A percentile compares a stretch with the other conserved stretches of the same genome.
Conservation (phyloP, 2,113 vertebrate genomes). For the Echinops telfairi region DNA sequence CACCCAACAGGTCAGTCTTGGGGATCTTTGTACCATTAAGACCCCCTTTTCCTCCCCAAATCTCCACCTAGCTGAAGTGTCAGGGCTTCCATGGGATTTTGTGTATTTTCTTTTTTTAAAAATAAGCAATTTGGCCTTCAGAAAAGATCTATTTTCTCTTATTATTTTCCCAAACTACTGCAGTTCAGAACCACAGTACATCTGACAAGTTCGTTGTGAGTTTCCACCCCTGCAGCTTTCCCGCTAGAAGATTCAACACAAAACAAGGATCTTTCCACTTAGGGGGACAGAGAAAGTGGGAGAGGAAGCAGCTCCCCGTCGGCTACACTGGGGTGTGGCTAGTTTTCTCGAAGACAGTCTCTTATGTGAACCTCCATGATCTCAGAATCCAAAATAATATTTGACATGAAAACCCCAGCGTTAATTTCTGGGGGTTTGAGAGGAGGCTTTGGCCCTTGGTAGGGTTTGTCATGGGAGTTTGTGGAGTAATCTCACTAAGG, state of each 20-base stretch:
- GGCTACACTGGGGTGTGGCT: neutral
- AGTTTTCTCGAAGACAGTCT: constrained; percentile 8
- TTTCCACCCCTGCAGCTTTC: neutral
- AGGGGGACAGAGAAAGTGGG: neutral
- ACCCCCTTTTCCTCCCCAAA: neutral
- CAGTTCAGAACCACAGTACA: neutral
- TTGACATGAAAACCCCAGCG: constrained; percentile 61
- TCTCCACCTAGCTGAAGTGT: neutral
- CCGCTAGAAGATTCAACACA: neutral
- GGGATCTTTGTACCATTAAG: neutral
- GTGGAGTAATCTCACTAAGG: neutral
- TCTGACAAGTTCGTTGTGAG: neutral
- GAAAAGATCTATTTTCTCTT: constrained; percentile 59
- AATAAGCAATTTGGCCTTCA: neutral
- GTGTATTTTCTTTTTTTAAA: neutral
- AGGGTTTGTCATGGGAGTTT: neutral
- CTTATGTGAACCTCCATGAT: constrained; percentile 7
- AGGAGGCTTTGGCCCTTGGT: neutral
- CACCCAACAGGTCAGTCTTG: neutral
- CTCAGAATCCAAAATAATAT: constrained; percentile 55
- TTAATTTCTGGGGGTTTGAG: constrained; percentile 44
- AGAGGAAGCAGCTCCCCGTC: neutral
- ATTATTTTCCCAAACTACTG: neutral
- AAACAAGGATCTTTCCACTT: neutral
- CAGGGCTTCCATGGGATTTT: neutral